Conservation (phyloP, 1,140 invertebrate genomes). For the Bathynomus jamesi region DNA sequence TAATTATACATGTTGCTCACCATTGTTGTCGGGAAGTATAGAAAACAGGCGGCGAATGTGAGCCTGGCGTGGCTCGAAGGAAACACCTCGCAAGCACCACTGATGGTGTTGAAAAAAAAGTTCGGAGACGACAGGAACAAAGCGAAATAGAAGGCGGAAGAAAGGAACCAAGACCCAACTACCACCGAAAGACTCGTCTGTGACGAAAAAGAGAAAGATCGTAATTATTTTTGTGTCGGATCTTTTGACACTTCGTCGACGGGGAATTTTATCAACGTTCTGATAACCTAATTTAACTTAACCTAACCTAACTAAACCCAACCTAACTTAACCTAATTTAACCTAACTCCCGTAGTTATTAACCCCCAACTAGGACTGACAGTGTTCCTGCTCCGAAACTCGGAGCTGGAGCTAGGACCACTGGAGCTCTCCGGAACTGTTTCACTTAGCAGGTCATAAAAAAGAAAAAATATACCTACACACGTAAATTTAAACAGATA, state of each 20-base stretch:
- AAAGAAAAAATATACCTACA: too few relatives aligned
- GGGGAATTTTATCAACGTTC: too few relatives aligned
- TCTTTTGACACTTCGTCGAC: background rate
- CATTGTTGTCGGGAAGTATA: conserved; percentile 16
- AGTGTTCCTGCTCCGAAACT: too few relatives aligned
- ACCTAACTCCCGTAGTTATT: too few relatives aligned
- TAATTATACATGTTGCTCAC: background rate
- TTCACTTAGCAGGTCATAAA: too few relatives aligned
- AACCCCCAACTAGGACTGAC: too few relatives aligned
- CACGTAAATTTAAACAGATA: too few relatives aligned
- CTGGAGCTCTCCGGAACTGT: too few relatives aligned
- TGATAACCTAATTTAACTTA: background rate
- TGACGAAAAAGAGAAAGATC: background rate
- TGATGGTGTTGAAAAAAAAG: conserved; percentile 16
- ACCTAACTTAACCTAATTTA: too few relatives aligned
- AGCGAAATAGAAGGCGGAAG: background rate
- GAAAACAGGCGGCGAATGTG: conserved; percentile 8
- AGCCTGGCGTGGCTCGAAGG: conserved; percentile 8
- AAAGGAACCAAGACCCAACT: conserved; percentile 9
- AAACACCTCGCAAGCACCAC: conserved; percentile 5
- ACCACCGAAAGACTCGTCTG: conserved; percentile 12
- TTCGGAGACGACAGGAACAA: conserved; percentile 9
- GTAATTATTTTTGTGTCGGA: background rate
- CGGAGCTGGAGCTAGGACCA: too few relatives aligned
- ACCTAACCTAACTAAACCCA: too few relatives aligned